Evolutionary conservation across 2,113 vertebrate species (phyloP).

Genomic region (Lathamus discolor): DNA sequence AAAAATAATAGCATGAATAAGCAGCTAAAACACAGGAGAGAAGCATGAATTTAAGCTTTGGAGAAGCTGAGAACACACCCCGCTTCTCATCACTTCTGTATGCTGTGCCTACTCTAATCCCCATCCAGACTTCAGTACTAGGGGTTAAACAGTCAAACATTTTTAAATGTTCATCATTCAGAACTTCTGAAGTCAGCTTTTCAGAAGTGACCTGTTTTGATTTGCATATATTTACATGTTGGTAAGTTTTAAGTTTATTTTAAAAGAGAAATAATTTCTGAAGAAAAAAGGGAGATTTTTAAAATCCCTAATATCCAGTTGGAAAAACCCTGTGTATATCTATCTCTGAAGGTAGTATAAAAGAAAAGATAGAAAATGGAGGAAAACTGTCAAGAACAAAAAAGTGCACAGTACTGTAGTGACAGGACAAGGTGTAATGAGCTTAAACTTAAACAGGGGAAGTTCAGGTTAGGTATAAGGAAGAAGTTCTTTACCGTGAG

Average conservation of each 20-base stretch:
- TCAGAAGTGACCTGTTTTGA: background rate
- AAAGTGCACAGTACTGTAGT: background rate
- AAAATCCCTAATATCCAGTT: background rate
- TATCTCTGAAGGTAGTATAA: background rate
- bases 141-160: background rate
- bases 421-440: background rate
- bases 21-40: background rate
- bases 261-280: background rate
- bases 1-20: constrained; percentile 31
- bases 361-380: background rate
- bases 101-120: background rate
- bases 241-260: background rate
- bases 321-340: background rate
- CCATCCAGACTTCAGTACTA: background rate
- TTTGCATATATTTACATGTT: background rate
- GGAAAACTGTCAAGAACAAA: background rate
- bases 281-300: background rate
- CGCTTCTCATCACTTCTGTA: background rate
- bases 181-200: background rate
- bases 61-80: constrained; percentile 23
- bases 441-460: background rate
- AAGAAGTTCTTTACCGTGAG: background rate
- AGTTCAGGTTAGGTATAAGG: background rate
- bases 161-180: background rate
- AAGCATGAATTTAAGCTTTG: background rate